phyloP scores from a whole-genome alignment of 2,113 vertebrate genomes.

The Dipodomys spectabilis region DNA sequence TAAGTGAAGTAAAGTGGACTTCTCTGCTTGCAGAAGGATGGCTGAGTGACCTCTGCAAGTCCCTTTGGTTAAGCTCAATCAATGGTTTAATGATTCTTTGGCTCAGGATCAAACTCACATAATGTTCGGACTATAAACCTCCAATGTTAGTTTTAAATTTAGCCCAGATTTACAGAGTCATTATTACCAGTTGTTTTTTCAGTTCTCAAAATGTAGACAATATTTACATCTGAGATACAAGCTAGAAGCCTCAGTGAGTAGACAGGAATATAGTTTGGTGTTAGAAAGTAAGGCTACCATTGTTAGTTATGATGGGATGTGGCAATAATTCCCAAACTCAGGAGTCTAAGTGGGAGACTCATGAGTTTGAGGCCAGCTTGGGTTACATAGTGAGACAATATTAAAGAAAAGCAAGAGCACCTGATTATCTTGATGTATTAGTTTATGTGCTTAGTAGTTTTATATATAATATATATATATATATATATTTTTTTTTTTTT shows the following conservation, averaged over 20 bases:
- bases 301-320: not conserved
- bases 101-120: constrained; percentile 65
- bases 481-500: too few relatives aligned
- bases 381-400: not conserved
- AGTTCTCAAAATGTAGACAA: not conserved
- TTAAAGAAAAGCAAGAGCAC: not conserved
- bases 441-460: not conserved
- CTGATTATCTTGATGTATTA: constrained; percentile 9
- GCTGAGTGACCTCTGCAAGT: constrained; percentile 65
- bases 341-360: not conserved
- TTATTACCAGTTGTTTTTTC: constrained; percentile 22
- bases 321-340: not conserved
- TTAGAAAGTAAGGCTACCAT: not conserved
- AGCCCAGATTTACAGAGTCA: constrained; percentile 52
- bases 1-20: constrained; percentile 61
- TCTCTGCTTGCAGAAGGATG: constrained; percentile 51
- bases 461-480: too few relatives aligned
- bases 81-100: constrained; percentile 71
- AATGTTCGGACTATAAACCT: constrained; percentile 64
- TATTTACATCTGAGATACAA: not conserved
- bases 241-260: not conserved
- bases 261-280: not conserved
- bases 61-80: constrained; percentile 44
- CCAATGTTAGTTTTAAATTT: constrained; percentile 72
- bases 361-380: not conserved